Evolutionary conservation across 1,140 invertebrate genomes (phyloP).

Genomic region (Lithobius niger): DNA sequence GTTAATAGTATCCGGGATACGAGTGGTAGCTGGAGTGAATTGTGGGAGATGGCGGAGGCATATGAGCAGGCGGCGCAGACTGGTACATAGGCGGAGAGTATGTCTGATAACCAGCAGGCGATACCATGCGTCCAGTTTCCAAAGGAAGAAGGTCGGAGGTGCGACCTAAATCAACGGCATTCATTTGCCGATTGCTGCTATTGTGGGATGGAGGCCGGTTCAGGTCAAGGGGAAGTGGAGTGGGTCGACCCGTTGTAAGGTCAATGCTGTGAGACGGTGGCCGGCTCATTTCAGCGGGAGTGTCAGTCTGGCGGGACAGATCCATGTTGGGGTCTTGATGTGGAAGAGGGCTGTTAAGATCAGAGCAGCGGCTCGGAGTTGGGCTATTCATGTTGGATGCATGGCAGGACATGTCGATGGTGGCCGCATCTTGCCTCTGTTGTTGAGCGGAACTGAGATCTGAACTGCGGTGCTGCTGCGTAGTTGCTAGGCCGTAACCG

Average conservation of each 20-base stretch:
- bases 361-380: not conserved
- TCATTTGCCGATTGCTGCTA: not conserved
- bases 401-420: slow-evolving; percentile 3
- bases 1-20: slow-evolving; percentile 2
- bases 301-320: not conserved
- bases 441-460: not conserved
- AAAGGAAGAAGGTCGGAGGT: not conserved
- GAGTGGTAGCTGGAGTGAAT: slow-evolving; percentile 3
- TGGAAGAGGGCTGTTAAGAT: not conserved
- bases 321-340: not conserved
- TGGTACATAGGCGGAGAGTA: slow-evolving; percentile 3
- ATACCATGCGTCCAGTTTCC: not conserved
- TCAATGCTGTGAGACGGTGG: slow-evolving; percentile 5
- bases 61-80: slow-evolving; percentile 1
- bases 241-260: not conserved
- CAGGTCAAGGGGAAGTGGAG: not conserved
- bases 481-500: not conserved
- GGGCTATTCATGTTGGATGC: slow-evolving; percentile 5
- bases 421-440: not conserved
- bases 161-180: not conserved
- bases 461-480: slow-evolving; percentile 1
- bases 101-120: not conserved
- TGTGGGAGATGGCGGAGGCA: not conserved
- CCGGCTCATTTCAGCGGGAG: not conserved
- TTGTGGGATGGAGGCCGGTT: not conserved